A percentile compares a stretch with the other conserved stretches of the same genome.
These are phyloP conservation scores for Brotogeris chrysoptera DNA, from an alignment of 2,797 vertebrate species.

Conservation along the genomic window DNA sequence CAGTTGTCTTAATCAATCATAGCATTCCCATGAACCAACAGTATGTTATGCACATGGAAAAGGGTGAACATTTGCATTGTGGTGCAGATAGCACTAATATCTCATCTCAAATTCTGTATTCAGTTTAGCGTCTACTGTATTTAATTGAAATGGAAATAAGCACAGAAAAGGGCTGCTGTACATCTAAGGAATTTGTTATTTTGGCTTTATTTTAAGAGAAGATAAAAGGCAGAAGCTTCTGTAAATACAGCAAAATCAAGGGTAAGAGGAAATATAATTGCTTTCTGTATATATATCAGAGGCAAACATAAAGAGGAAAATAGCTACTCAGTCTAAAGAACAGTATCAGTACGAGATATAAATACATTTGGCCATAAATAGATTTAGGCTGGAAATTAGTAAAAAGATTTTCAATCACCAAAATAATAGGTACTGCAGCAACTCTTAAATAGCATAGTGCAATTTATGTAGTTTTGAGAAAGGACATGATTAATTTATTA, in stretches of 20 bases:
- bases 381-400: background rate
- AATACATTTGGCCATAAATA: background rate
- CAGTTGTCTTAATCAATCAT: background rate
- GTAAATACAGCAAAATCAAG: background rate
- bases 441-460: background rate
- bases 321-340: background rate
- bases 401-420: background rate
- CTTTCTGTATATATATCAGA: background rate
- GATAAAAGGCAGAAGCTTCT: background rate
- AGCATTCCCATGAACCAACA: background rate
- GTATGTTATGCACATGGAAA: background rate
- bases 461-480: background rate
- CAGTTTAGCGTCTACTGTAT: background rate
- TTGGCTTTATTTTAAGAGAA: background rate
- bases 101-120: background rate
- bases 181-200: background rate
- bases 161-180: background rate
- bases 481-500: background rate
- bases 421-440: background rate
- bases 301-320: background rate
- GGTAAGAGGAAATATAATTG: background rate
- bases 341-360: background rate
- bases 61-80: background rate
- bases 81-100: background rate
- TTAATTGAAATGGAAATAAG: background rate